Evolutionary conservation across 2,113 vertebrate species (phyloP), one percentile per base, ranked within the genome.

Genomic region (Anser brachyrhynchus): DNA sequence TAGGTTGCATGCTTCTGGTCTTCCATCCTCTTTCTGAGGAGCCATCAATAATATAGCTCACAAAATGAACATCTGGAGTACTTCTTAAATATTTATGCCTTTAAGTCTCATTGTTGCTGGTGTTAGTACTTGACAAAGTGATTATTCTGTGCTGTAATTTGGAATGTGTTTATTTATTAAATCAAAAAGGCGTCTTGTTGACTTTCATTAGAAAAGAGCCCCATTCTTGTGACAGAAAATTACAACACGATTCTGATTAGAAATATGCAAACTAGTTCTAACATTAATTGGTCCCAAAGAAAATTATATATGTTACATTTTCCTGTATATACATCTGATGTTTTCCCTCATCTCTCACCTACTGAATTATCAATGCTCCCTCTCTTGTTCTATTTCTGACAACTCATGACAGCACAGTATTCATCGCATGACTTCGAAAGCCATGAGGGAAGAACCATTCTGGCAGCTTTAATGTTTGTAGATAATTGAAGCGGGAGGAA

Each of bases 201-300:
- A 73, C 81, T 97, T 97, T 95, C 49, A 75, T 95, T 94, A 84
- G 55, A 76, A 67, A 92, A 89, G 70, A 86, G 89, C 10, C 25
- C 8, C 17, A 2, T 80, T 91, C 89, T 75, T 26, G 7, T 52
- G n/a, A 82, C 55, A 82, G 91, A 94, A 89, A 62, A 43, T 64
- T 70, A 65, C 57, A 93, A 67, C 43, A 33, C 28, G 31, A 57
- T 95, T 89, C 62, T 92, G 66, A 94, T 84, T 62, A 92, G 92
- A 64, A 90, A 25, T 92, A 95, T 95, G 78, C 92, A 96, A 93
- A 96, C 79, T 49, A 81, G 58, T 70, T 97, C 54, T 92, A 90
- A 82, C 6, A 20, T 90, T 97, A 98, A 98, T 98, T 97, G 96
- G 95, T 97, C 97, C 96, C 98, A 87, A 88, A 97, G 97, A 98